Evolutionary conservation across 2,797 vertebrate genomes (phyloP).

Genomic region (Mallotus villosus): DNA sequence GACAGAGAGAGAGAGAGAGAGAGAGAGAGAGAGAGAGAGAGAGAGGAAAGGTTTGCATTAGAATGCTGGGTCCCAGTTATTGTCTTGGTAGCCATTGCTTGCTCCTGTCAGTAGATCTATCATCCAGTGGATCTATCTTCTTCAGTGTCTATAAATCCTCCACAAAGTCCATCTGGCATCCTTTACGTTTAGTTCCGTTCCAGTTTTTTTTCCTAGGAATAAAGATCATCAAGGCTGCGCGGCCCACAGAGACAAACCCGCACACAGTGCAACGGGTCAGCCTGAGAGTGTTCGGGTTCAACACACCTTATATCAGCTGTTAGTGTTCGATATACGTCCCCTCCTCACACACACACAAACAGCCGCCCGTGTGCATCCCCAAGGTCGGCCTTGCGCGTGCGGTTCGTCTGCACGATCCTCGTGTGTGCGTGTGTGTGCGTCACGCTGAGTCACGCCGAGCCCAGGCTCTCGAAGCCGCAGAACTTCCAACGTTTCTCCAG

Average conservation of each 20-base stretch:
- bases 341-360: background rate
- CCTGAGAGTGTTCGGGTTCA: background rate
- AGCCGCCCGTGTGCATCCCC: too few relatives aligned
- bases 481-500: slow-evolving; percentile 98
- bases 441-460: slow-evolving; percentile 77
- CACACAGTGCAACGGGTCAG: background rate
- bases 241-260: slow-evolving; percentile 10
- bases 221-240: background rate
- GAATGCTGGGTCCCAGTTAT: slow-evolving; percentile 29
- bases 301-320: background rate
- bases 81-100: background rate
- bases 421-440: slow-evolving; percentile 36
- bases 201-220: background rate
- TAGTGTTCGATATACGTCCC: background rate
- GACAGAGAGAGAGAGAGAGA: background rate
- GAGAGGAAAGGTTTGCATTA: background rate
- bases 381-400: slow-evolving; percentile 8
- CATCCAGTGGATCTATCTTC: background rate
- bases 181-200: background rate
- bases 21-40: background rate
- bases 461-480: slow-evolving; percentile 91
- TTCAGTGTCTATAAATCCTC: background rate
- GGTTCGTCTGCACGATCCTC: background rate
- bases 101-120: slow-evolving; percentile 28
- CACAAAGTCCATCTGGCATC: background rate